Percentiles rank a stretch among this genome's conserved stretches.
Evolutionary conservation across 2,888 invertebrate genomes (phyloP).

Genomic region (Amblyjoppa proteus): DNA sequence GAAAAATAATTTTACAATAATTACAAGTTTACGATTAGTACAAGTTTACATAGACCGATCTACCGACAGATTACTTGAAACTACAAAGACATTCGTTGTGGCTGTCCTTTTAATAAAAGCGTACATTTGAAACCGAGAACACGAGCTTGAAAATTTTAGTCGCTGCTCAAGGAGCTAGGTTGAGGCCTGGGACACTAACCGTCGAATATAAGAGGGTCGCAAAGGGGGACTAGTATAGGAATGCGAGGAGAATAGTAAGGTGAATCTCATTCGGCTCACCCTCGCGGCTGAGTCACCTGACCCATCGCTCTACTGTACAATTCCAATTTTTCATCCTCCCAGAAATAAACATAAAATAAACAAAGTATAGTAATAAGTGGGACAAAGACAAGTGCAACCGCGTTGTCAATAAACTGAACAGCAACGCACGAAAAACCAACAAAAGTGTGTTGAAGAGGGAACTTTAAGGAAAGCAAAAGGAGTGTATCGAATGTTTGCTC

Average conservation of each 20-base stretch:
- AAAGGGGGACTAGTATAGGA: conserved; percentile 36
- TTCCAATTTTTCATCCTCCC: conserved; percentile 5
- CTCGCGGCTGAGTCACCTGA: conserved; percentile 57
- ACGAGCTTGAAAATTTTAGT: background rate
- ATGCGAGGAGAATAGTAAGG: conserved; percentile 72
- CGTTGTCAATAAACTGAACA: conserved; percentile 69
- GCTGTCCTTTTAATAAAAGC: too few species aligned
- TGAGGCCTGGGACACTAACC: background rate
- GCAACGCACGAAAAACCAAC: background rate
- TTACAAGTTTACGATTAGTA: too few species aligned
- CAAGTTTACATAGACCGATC: too few species aligned
- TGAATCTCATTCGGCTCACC: conserved; percentile 76
- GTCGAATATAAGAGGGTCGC: conserved; percentile 7
- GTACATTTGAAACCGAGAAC: too few species aligned
- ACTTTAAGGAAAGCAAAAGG: conserved; percentile 59
- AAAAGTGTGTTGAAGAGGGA: background rate
- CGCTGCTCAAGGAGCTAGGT: background rate
- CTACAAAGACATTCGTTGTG: too few species aligned
- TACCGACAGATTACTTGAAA: too few species aligned
- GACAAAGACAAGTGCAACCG: conserved; percentile 65
- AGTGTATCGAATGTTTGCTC: conserved; percentile 71
- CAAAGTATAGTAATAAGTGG: too few species aligned
- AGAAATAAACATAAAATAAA: background rate
- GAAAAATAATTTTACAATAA: too few species aligned
- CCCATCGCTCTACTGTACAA: conserved; percentile 40